Conservation (phyloP, 2,888 invertebrate species). For the Yponomeuta evonymella region DNA sequence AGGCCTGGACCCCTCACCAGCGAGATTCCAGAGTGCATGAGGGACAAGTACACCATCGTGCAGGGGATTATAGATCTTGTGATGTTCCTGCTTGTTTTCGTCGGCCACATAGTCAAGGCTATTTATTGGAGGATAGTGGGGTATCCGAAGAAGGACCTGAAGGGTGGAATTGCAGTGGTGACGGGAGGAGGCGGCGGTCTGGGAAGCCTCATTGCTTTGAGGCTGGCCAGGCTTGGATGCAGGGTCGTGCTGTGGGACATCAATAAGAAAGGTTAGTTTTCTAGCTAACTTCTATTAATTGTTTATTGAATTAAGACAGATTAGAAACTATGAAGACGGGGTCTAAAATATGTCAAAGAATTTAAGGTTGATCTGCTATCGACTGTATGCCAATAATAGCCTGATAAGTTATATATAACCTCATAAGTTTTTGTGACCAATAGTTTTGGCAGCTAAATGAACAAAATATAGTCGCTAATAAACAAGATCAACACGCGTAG, state of each 20-base stretch:
- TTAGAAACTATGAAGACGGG: too few species aligned
- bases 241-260: slow-evolving; percentile 94
- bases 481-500: background rate
- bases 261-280: slow-evolving; percentile 82
- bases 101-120: slow-evolving; percentile 71
- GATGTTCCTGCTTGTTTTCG: slow-evolving; percentile 66
- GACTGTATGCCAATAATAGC: too few species aligned
- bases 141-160: slow-evolving; percentile 80
- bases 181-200: slow-evolving; percentile 94
- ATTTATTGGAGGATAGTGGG: slow-evolving; percentile 79
- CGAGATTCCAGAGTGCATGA: slow-evolving; percentile 69
- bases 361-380: too few species aligned
- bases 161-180: slow-evolving; percentile 87
- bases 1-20: slow-evolving; percentile 61
- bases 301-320: background rate
- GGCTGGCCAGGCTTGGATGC: slow-evolving; percentile 85
- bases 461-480: too few species aligned
- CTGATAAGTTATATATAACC: too few species aligned
- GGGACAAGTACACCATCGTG: slow-evolving; percentile 68
- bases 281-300: background rate
- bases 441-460: too few species aligned
- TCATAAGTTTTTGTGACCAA: too few species aligned
- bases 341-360: too few species aligned
- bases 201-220: slow-evolving; percentile 84
- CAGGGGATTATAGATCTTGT: slow-evolving; percentile 75